Base-by-base conservation (phyloP, 2,113 vertebrate genomes). In the Plecturocebus donacophilus region DNA sequence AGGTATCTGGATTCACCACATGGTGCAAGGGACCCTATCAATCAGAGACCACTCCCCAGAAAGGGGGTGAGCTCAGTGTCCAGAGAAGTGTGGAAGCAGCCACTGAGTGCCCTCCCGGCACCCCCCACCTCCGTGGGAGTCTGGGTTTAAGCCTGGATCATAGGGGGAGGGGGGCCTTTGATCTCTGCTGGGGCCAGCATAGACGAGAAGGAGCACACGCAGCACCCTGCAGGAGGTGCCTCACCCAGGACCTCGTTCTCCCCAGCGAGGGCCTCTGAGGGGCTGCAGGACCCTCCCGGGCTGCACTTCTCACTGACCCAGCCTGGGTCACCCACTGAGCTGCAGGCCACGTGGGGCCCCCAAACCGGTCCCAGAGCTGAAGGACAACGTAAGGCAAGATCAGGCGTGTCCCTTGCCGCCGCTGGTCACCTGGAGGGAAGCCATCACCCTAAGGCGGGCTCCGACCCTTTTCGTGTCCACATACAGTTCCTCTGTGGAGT, bases 341-440 rank as follows among this genome's bases (percentile, higher is more conserved):
- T 8, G 27, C 4, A 19, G 68, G 88, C 77, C 0, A 0, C 0
- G 0, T 32, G 0, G 25, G 6, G 12, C 8, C 38, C 71, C 47
- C 2, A 0, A 35, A 11, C 27, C 2, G 35, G 25, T 11, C 6
- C 7, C 42, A 2, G 56, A 73, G 11, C 8, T 3, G 9, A 21
- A 4, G 21, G 20, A 10, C 30, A 14, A 3, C 13, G 1, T 1
- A 13, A n/a, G 10, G 2, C 2, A 9, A 32, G 8, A 11, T 20
- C 0, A 0, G 19, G 30, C 1, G 1, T 42, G 61, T 5, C 0
- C 13, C 12, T 16, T 0, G 42, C 68, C 4, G 10, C 27, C 30
- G 0, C 10, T 20, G 0, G 17, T 4, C 1, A 2, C 40, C 2
- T 30, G 10, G 1, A 1, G 66, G 8, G 21, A 16, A 0, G 54